phyloP scores from a whole-genome alignment of 1,140 invertebrate species.

The Manduca sexta region DNA sequence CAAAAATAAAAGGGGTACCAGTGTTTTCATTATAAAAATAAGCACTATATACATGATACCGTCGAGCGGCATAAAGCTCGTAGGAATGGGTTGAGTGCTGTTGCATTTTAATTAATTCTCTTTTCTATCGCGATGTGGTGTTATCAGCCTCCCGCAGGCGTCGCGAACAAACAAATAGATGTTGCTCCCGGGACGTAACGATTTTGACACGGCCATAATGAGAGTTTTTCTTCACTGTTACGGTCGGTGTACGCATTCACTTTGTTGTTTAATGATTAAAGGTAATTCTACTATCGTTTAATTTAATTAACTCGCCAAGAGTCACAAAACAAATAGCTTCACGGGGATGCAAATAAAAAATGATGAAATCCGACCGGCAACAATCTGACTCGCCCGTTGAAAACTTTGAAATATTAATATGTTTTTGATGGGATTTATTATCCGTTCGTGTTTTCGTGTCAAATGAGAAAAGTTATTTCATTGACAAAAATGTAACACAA shows the following conservation, averaged over 20 bases:
- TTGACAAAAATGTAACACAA: conserved; percentile 8
- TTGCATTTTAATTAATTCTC: conserved; percentile 72
- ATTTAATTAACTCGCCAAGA: neutral
- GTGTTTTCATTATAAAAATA: conserved; percentile 35
- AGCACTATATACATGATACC: conserved; percentile 18
- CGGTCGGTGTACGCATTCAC: conserved; percentile 17
- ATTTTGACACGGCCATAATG: conserved; percentile 53
- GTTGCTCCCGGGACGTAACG: conserved; percentile 42
- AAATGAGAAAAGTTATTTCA: conserved; percentile 25
- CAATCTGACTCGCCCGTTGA: no score
- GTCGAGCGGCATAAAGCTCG: conserved; percentile 46
- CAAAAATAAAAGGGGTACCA: neutral
- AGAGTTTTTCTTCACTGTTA: conserved; percentile 33
- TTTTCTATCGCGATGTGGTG: conserved; percentile 68
- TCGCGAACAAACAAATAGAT: conserved; percentile 62
- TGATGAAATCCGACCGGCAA: no score
- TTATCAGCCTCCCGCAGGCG: conserved; percentile 61
- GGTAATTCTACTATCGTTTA: no score
- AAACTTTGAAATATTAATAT: conserved; percentile 13
- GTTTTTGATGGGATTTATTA: conserved; percentile 24
- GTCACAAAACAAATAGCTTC: no score
- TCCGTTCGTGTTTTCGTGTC: conserved; percentile 14
- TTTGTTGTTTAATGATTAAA: no score
- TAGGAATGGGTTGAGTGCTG: conserved; percentile 62
- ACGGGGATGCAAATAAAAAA: no score